These are phyloP conservation scores for Sialis lutaria DNA, from an alignment of 2,888 invertebrate genomes.

Conservation along the genomic window DNA sequence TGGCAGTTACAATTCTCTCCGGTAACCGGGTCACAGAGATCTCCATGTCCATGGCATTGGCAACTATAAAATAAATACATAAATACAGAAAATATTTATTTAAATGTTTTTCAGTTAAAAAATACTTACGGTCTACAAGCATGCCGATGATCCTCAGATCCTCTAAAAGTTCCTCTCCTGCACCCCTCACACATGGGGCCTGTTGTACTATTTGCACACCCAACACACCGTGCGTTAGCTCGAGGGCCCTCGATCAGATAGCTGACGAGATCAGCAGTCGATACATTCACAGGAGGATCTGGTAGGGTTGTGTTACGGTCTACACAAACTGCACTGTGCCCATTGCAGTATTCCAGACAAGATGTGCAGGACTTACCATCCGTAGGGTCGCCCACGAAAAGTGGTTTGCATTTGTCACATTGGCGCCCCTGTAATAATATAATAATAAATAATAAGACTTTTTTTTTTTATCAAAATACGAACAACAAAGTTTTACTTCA, in stretches of 20 bases:
- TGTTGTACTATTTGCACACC: constrained; percentile 67
- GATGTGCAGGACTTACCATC: constrained; percentile 76
- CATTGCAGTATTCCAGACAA: constrained; percentile 77
- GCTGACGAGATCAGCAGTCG: constrained; percentile 36
- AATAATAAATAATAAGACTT: constrained; percentile 1
- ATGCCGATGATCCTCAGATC: constrained; percentile 56
- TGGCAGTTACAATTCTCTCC: constrained; percentile 88
- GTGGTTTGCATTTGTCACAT: constrained; percentile 77
- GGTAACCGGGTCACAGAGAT: constrained; percentile 74
- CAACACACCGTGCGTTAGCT: constrained; percentile 62
- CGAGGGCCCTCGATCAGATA: constrained; percentile 48
- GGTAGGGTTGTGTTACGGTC: constrained; percentile 28
- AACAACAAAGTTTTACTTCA: no score
- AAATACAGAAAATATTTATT: neutral
- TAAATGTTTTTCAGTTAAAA: neutral
- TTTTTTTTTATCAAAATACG: constrained; percentile 1
- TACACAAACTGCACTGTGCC: constrained; percentile 69
- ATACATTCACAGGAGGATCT: constrained; percentile 28
- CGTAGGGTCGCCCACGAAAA: constrained; percentile 80
- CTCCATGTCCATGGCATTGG: constrained; percentile 89
- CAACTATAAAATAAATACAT: constrained; percentile 33
- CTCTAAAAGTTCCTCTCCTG: constrained; percentile 38
- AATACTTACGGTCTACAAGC: constrained; percentile 52
- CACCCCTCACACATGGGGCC: constrained; percentile 73
- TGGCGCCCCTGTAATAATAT: constrained; percentile 48